These are phyloP conservation scores for Anastrepha obliqua DNA, from an alignment of 1,140 invertebrate species.

Conservation along the genomic window DNA sequence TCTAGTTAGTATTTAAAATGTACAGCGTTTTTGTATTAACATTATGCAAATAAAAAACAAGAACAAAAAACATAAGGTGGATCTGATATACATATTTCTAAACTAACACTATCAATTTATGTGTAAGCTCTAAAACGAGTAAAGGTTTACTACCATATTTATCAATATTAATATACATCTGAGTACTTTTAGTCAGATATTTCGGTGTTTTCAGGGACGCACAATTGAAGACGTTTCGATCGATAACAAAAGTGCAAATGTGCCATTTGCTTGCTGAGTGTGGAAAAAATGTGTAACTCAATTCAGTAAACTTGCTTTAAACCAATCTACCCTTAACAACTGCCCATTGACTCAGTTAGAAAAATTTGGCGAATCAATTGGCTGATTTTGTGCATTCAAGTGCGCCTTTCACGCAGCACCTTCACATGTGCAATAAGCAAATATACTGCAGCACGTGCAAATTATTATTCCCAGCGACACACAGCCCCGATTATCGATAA, in stretches of 20 bases:
- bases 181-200: constrained; percentile 50
- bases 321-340: too few relatives aligned
- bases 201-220: constrained; percentile 11
- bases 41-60: constrained; percentile 31
- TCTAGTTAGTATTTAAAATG: constrained; percentile 41
- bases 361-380: too few relatives aligned
- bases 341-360: too few relatives aligned
- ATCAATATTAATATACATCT: constrained; percentile 30
- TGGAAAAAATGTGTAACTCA: too few relatives aligned
- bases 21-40: neutral
- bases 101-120: constrained; percentile 30
- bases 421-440: too few relatives aligned
- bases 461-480: too few relatives aligned
- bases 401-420: too few relatives aligned
- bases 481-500: too few relatives aligned
- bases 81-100: neutral
- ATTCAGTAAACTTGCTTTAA: too few relatives aligned
- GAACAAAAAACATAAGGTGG: neutral
- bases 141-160: neutral
- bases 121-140: constrained; percentile 42
- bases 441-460: too few relatives aligned
- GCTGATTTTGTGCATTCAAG: too few relatives aligned
- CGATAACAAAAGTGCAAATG: neutral
- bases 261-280: too few relatives aligned
- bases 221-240: constrained; percentile 27